These are phyloP conservation scores for Lerista edwardsae DNA, from an alignment of 2,797 vertebrate genomes.

Conservation along the genomic window DNA sequence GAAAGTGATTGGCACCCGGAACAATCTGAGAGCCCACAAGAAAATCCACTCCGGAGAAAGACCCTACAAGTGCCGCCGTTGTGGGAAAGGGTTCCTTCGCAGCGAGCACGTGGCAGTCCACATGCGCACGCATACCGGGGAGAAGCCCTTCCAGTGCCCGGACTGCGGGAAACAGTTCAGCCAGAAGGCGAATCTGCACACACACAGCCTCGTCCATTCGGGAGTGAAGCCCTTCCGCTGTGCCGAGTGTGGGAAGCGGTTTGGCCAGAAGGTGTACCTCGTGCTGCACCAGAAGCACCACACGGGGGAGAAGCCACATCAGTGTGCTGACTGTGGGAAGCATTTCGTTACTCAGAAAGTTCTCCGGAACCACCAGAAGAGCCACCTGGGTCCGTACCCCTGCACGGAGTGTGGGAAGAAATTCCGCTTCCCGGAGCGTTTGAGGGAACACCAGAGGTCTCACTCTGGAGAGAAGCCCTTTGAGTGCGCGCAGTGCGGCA, in stretches of 20 bases:
- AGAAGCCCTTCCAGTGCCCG: constrained; percentile 9
- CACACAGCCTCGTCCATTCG: constrained; percentile 44
- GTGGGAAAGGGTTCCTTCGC: neutral
- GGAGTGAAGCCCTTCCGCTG: constrained; percentile 46
- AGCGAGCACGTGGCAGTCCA: neutral
- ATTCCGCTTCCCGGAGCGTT: neutral
- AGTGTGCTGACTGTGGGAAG: constrained; percentile 13
- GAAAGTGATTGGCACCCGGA: neutral
- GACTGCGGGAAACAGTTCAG: constrained; percentile 8
- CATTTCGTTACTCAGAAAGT: neutral
- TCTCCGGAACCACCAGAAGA: neutral
- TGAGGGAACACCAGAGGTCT: neutral
- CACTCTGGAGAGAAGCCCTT: neutral
- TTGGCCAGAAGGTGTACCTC: neutral
- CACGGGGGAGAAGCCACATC: neutral
- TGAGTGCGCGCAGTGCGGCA: neutral
- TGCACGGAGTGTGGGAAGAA: constrained; percentile 8
- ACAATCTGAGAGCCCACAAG: neutral
- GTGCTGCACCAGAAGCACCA: neutral
- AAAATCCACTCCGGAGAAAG: neutral
- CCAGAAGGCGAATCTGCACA: constrained; percentile 17
- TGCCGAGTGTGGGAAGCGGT: constrained; percentile 36
- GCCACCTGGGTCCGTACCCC: neutral
- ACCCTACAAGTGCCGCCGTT: neutral
- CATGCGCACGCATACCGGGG: no score